Percentiles rank a stretch among this genome's conserved stretches.
Conservation (phyloP, 1,140 invertebrate species). For the Listronotus oregonensis region DNA sequence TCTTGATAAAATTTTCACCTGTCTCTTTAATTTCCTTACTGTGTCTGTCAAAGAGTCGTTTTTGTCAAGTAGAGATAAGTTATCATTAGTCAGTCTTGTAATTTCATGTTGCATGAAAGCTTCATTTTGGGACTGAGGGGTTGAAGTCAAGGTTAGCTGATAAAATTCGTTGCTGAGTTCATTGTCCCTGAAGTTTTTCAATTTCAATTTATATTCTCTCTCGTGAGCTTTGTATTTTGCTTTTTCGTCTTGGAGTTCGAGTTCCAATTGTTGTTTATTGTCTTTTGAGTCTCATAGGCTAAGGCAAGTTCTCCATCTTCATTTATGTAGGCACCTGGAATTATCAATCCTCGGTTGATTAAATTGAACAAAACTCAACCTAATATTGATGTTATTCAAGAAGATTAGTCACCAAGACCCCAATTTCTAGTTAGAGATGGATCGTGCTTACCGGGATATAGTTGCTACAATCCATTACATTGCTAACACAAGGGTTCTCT, state of each 20-base stretch:
- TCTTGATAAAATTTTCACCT: constrained; percentile 71
- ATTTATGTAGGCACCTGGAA: constrained; percentile 63
- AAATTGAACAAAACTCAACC: constrained; percentile 25
- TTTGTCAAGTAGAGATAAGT: constrained; percentile 74
- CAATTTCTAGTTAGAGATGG: neutral
- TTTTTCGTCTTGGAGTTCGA: constrained; percentile 83
- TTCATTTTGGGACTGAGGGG: constrained; percentile 74
- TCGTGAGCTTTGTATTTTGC: constrained; percentile 75
- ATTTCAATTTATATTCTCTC: constrained; percentile 75
- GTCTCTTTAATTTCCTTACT: constrained; percentile 75
- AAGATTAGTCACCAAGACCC: neutral
- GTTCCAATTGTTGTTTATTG: constrained; percentile 90
- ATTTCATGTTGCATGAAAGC: constrained; percentile 85
- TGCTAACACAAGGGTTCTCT: too few species aligned
- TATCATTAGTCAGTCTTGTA: constrained; percentile 77
- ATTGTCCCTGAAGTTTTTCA: constrained; percentile 79
- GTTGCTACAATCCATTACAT: too few species aligned
- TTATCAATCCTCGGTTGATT: constrained; percentile 32
- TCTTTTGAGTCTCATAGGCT: constrained; percentile 92
- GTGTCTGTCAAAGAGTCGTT: constrained; percentile 74
- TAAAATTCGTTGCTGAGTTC: constrained; percentile 78
- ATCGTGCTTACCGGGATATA: too few species aligned
- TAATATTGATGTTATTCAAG: constrained; percentile 17
- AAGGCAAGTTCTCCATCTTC: constrained; percentile 88
- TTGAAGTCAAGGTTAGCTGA: constrained; percentile 70